A percentile compares a stretch with the other conserved stretches of the same genome.
Conservation (phyloP, 2,888 invertebrate species). For the Urechis unicinctus region DNA sequence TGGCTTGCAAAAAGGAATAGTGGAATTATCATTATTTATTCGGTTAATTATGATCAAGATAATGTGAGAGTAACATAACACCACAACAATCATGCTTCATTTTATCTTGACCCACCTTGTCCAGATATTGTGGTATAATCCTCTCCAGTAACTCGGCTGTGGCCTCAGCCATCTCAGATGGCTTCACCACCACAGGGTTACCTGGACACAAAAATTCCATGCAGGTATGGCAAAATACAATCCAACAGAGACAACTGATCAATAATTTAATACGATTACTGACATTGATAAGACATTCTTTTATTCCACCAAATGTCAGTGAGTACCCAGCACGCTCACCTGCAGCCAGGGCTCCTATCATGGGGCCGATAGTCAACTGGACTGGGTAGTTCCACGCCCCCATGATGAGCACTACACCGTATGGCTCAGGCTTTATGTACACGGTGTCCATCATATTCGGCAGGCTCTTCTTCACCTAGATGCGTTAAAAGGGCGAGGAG, state of each 20-base stretch:
- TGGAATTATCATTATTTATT: too few species aligned
- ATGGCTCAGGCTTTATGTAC: constrained; percentile 69
- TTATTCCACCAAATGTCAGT: constrained; percentile 4
- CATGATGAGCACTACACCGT: constrained; percentile 73
- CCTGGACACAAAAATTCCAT: too few species aligned
- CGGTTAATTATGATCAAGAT: too few species aligned
- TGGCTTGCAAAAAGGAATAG: too few species aligned
- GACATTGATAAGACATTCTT: too few species aligned
- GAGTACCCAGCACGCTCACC: constrained; percentile 53
- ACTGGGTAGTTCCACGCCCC: constrained; percentile 98
- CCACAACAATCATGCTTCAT: neutral
- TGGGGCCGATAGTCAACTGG: constrained; percentile 71
- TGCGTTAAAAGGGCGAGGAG: too few species aligned
- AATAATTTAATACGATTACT: too few species aligned
- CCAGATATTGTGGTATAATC: constrained; percentile 79
- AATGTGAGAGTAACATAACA: too few species aligned
- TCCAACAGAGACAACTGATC: too few species aligned
- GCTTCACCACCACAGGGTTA: constrained; percentile 81
- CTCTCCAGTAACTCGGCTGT: constrained; percentile 69
- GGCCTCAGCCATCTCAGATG: constrained; percentile 78
- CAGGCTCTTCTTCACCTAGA: constrained; percentile 38
- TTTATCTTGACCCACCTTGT: constrained; percentile 52
- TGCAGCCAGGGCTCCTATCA: constrained; percentile 80
- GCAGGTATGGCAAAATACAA: too few species aligned
- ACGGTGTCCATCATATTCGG: constrained; percentile 47